Evolutionary conservation across 1,140 invertebrate genomes (phyloP).

Genomic region (Zophobas morio): DNA sequence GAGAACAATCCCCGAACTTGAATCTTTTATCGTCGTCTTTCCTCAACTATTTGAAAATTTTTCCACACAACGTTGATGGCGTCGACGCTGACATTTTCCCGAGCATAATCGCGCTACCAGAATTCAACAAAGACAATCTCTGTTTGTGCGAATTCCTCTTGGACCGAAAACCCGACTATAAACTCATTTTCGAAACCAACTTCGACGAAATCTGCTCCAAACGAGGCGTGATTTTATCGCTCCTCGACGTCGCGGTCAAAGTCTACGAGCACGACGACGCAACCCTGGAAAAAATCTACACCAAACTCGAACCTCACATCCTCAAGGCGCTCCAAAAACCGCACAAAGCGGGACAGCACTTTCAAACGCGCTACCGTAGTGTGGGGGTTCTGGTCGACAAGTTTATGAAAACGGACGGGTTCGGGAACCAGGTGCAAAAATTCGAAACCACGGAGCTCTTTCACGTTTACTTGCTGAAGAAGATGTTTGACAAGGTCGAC

Average conservation of each 20-base stretch:
- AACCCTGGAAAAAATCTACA: slow-evolving; percentile 69
- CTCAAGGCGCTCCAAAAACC: slow-evolving; percentile 75
- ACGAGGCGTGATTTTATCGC: slow-evolving; percentile 73
- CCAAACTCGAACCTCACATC: slow-evolving; percentile 73
- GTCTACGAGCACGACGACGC: slow-evolving; percentile 66
- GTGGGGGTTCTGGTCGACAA: slow-evolving; percentile 70
- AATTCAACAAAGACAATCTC: slow-evolving; percentile 51
- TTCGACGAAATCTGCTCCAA: slow-evolving; percentile 66
- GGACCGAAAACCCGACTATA: slow-evolving; percentile 68
- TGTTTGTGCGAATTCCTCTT: slow-evolving; percentile 65
- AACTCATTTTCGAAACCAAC: slow-evolving; percentile 68
- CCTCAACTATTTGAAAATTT: slow-evolving; percentile 71
- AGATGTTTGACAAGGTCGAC: slow-evolving; percentile 70
- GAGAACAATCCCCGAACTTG: slow-evolving; percentile 40
- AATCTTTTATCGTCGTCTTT: slow-evolving; percentile 44
- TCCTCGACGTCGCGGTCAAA: slow-evolving; percentile 69
- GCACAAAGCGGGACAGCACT: slow-evolving; percentile 75
- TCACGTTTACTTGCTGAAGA: slow-evolving; percentile 71
- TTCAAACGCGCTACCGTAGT: slow-evolving; percentile 69
- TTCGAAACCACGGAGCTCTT: slow-evolving; percentile 73
- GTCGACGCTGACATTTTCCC: slow-evolving; percentile 70
- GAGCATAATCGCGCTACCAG: slow-evolving; percentile 63
- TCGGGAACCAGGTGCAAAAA: slow-evolving; percentile 73
- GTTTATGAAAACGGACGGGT: slow-evolving; percentile 73
- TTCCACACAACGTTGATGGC: slow-evolving; percentile 70